These are phyloP conservation scores for Channallabes apus DNA, from an alignment of 2,797 vertebrate genomes.

Conservation along the genomic window DNA sequence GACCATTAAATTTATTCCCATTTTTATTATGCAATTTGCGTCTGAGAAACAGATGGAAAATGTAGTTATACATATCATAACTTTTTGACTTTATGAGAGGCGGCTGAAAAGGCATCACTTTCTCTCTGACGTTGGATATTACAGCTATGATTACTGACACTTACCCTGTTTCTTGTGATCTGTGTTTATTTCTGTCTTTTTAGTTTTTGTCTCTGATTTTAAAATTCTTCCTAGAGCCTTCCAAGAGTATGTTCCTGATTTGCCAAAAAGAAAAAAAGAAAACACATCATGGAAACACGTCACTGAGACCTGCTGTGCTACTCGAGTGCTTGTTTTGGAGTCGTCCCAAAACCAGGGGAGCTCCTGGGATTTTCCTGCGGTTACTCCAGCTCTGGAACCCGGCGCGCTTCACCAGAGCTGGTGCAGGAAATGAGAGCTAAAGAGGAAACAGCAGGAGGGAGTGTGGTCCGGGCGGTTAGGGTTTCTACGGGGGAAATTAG, in stretches of 20 bases:
- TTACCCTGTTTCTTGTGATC: neutral
- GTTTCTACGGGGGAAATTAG: neutral
- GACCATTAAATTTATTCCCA: no score
- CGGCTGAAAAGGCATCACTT: neutral
- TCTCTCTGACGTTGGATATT: neutral
- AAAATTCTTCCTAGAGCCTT: neutral
- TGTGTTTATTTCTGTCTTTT: neutral
- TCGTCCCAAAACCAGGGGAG: neutral
- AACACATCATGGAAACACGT: neutral
- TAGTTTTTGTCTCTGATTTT: no score
- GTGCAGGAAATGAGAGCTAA: neutral
- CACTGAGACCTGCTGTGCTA: neutral
- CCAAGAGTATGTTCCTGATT: neutral
- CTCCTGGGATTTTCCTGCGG: neutral
- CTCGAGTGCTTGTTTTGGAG: conserved; percentile 18
- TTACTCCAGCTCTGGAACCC: neutral
- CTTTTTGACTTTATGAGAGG: no score
- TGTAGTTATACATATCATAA: no score
- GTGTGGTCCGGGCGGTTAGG: neutral
- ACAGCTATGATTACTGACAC: neutral
- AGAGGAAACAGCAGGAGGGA: neutral
- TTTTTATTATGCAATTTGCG: neutral
- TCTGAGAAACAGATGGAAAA: neutral
- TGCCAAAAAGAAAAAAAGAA: neutral
- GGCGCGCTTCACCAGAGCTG: neutral